phyloP scores from a whole-genome alignment of 2,113 vertebrate genomes.

The Hemibagrus wyckioides region DNA sequence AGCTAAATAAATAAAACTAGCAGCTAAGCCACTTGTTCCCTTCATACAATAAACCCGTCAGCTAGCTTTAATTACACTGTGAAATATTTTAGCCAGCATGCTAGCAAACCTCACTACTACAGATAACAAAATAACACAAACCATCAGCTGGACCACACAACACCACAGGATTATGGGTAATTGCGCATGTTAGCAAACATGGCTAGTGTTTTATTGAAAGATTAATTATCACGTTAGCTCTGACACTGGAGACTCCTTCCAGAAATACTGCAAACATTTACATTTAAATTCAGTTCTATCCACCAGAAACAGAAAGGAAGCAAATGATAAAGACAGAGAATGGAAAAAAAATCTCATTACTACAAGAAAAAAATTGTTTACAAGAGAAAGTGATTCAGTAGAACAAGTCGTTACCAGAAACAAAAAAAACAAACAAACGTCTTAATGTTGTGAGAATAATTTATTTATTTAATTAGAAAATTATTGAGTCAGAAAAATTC shows the following conservation, averaged over 20 bases:
- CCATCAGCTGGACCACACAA: not conserved
- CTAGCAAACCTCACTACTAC: not conserved
- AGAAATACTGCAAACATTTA: not conserved
- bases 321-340: not conserved
- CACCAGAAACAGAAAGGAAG: not conserved
- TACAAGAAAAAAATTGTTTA: not conserved
- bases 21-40: not conserved
- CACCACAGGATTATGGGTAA: not conserved
- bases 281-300: too few species aligned
- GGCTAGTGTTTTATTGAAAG: not conserved
- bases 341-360: too few species aligned
- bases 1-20: not conserved
- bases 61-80: not conserved
- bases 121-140: not conserved
- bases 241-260: not conserved
- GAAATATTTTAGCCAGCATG: not conserved
- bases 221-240: not conserved
- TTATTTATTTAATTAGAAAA: too few species aligned
- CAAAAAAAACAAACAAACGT: too few species aligned
- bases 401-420: too few species aligned
- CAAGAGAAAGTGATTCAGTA: too few species aligned
- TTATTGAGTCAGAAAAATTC: too few species aligned
- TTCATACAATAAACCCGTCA: not conserved
- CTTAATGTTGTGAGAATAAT: too few species aligned
- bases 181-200: not conserved